Conservation (phyloP, 1,140 invertebrate species). For the Anoplolepis gracilipes region DNA sequence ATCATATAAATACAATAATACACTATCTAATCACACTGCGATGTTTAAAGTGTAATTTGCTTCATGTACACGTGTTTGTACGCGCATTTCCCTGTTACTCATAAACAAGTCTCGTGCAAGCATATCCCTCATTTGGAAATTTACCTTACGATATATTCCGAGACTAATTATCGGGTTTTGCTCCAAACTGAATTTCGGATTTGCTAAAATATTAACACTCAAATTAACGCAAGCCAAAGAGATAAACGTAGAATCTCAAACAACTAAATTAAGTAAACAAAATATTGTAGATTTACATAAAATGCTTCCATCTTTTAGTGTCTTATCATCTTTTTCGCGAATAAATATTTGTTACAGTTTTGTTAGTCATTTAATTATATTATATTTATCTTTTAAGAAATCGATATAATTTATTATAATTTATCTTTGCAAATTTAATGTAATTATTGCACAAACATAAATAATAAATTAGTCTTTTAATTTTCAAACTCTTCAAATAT, state of each 20-base stretch:
- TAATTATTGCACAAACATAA: not conserved
- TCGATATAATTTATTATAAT: too few relatives aligned
- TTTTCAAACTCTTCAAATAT: not conserved
- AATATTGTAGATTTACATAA: not conserved
- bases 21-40: conserved; percentile 10
- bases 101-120: conserved; percentile 53
- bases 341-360: not conserved
- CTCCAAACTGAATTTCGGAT: conserved; percentile 62
- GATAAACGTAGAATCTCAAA: not conserved
- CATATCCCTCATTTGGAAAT: conserved; percentile 35
- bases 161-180: conserved; percentile 61
- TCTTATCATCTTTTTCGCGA: not conserved
- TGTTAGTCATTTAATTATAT: not conserved
- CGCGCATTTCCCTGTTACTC: conserved; percentile 36
- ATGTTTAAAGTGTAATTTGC: conserved; percentile 56
- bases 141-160: conserved; percentile 60
- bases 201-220: conserved; percentile 35
- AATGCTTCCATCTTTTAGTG: not conserved
- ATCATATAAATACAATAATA: conserved; percentile 21
- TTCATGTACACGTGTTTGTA: conserved; percentile 5
- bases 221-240: conserved; percentile 28
- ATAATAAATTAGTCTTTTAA: conserved; percentile 2
- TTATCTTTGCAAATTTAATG: not conserved
- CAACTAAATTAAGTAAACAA: not conserved
- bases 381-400: not conserved